Percentiles rank a stretch among this genome's conserved stretches.
Conservation (phyloP, 2,113 vertebrate genomes). For the Eretmochelys imbricata region DNA sequence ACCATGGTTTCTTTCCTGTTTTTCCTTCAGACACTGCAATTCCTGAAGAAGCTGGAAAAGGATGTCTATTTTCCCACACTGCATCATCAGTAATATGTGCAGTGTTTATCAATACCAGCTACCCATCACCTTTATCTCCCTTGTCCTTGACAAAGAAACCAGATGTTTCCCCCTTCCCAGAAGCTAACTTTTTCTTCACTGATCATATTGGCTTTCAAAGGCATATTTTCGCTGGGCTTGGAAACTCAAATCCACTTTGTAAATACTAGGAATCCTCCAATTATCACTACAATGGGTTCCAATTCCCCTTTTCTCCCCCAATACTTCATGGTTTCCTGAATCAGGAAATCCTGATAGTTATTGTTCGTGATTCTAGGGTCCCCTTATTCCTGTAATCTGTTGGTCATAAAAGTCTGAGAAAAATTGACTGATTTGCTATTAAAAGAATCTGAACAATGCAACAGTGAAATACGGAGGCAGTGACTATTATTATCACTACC, state of each 20-base stretch:
- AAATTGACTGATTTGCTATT: not conserved
- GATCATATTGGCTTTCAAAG: not conserved
- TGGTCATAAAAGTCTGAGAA: slow-evolving; percentile 1
- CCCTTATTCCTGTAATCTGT: not conserved
- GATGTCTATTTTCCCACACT: not conserved
- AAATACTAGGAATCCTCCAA: not conserved
- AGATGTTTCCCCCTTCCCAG: not conserved
- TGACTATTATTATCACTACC: not conserved
- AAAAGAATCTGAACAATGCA: not conserved
- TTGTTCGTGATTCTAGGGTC: not conserved
- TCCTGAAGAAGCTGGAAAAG: slow-evolving; percentile 6
- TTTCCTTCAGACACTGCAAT: not conserved
- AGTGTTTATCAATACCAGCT: not conserved
- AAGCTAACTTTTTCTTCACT: not conserved
- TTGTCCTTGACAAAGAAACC: not conserved
- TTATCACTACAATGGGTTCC: not conserved
- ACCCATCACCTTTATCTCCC: not conserved
- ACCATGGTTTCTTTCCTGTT: not conserved
- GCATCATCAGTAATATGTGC: not conserved
- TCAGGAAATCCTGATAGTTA: not conserved
- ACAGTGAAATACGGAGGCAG: not conserved
- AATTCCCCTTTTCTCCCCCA: not conserved
- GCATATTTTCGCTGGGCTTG: not conserved
- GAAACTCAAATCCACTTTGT: not conserved
- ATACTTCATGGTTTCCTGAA: not conserved